These are phyloP conservation scores for Anastrepha obliqua DNA, from an alignment of 1,140 invertebrate species.

Conservation along the genomic window DNA sequence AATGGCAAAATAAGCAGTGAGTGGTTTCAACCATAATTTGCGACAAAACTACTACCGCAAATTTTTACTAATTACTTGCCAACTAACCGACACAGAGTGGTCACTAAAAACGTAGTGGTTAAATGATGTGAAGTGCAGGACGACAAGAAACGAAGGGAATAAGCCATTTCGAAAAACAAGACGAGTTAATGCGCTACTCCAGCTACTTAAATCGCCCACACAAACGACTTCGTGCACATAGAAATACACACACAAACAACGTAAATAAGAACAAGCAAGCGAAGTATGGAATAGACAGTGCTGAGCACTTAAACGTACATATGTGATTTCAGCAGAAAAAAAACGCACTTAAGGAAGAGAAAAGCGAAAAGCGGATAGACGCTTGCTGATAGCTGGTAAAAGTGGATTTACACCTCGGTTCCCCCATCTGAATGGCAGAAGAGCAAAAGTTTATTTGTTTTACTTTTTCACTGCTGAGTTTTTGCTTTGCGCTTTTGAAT, in stretches of 20 bases:
- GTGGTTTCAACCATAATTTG: conserved; percentile 43
- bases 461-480: neutral
- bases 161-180: conserved; percentile 44
- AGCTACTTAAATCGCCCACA: conserved; percentile 26
- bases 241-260: neutral
- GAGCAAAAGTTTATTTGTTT: conserved; percentile 24
- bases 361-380: neutral
- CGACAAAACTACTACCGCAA: conserved; percentile 39
- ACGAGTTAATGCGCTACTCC: conserved; percentile 39
- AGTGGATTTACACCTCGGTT: conserved; percentile 2
- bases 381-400: neutral
- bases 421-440: neutral
- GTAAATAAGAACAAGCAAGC: neutral
- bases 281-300: neutral
- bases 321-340: too few species aligned
- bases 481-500: neutral
- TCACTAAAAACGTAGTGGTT: neutral
- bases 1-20: conserved; percentile 37
- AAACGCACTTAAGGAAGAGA: too few species aligned
- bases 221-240: neutral
- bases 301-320: neutral
- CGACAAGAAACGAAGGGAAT: neutral
- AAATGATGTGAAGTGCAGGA: neutral
- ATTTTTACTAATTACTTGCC: conserved; percentile 47
- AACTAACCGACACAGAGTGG: conserved; percentile 10